These are phyloP conservation scores for Parascotia fuliginaria DNA, from an alignment of 2,888 invertebrate species.

Conservation along the genomic window DNA sequence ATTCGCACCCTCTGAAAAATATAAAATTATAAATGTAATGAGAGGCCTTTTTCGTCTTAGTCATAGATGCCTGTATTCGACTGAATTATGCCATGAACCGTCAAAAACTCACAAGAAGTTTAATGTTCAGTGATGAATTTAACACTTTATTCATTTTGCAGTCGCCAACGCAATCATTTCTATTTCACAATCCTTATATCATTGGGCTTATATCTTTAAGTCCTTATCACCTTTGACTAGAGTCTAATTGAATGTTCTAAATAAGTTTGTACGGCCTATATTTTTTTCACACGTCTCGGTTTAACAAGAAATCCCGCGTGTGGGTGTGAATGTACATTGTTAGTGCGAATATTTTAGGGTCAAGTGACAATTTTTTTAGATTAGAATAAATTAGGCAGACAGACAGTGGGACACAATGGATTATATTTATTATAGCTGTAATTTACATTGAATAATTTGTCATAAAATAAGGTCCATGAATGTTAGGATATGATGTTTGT, in stretches of 20 bases:
- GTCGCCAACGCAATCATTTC: slow-evolving; percentile 75
- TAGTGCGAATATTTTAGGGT: slow-evolving; percentile 29
- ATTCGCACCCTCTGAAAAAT: no score
- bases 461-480: no score
- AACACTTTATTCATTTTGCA: slow-evolving; percentile 78
- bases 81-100: neutral
- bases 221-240: slow-evolving; percentile 50
- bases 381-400: slow-evolving; percentile 34
- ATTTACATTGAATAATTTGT: no score
- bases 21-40: no score
- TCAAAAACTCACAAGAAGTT: slow-evolving; percentile 7
- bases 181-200: slow-evolving; percentile 49
- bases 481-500: no score
- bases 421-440: no score
- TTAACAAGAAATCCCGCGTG: slow-evolving; percentile 3
- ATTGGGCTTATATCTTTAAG: slow-evolving; percentile 38
- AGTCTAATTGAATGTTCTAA: slow-evolving; percentile 25
- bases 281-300: neutral
- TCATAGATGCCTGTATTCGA: no score
- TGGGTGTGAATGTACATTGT: slow-evolving; percentile 29
- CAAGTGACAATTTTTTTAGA: slow-evolving; percentile 33
- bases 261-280: slow-evolving; percentile 23
- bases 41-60: no score
- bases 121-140: slow-evolving; percentile 62
- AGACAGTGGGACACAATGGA: slow-evolving; percentile 16